Base-by-base conservation (phyloP, 1,140 invertebrate species). In the Drosophila rufa region DNA sequence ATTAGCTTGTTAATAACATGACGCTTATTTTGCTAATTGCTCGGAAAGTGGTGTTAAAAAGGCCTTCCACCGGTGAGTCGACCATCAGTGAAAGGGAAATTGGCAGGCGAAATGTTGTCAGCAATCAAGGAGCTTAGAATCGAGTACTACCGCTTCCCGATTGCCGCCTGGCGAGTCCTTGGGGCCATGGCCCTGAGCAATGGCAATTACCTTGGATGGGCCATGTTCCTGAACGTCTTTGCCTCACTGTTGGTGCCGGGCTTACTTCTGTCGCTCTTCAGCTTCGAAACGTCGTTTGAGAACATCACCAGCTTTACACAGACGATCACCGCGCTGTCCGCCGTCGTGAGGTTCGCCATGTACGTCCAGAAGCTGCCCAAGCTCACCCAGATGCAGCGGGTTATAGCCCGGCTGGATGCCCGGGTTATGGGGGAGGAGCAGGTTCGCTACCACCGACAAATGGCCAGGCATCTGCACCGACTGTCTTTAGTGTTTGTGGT, bases 231-330 rank as follows among this genome's bases (percentile, higher is more conserved):
- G 0, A 76, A 91, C 38, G 7, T 83, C 5, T 0, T 81, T 15
- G 50, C 75, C 3, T 84, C 62, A 0, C 1, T 69, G 2, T n/a
- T 27, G 0, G 62, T 74, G 36, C 79, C 86, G 0, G 19, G 19
- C 19, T 22, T 22, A 22, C 0, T 53, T 0, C 9, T 80, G 53
- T 17, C 36, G 0, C 17, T 79, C 4, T 65, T 79, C 1, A 75
- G 67, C 17, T 80, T 69, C 47, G 67, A 77, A 1, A 60, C 14
- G 2, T 53, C 74, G 1, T 19, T 70, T 14, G 82, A 87, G 7
- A 87, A 92, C 51, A 59, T 90, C 12, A 60, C 66, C 17, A 92
- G 82, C 43, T 73, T 92, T 2, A 60, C 59, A n/a, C 43, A 80
- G 8, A 45, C 59, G 9, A 46, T 91, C 3, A 79, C 69, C 12